Evolutionary conservation across 53 echinoderm and acorn worm genomes (phyloP).

Genomic region (Stichopus horrens): DNA sequence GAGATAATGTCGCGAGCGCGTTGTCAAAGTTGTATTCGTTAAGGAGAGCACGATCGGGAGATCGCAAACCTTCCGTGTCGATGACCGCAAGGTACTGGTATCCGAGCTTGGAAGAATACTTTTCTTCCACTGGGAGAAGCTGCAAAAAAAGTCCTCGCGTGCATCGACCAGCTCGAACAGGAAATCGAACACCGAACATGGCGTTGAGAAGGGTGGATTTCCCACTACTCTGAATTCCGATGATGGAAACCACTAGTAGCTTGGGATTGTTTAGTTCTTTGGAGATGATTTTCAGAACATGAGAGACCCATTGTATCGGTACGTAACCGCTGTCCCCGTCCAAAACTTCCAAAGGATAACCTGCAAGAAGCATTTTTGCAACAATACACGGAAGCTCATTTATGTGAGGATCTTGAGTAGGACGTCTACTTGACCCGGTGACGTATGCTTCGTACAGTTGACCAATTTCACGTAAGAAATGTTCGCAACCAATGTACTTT

Average conservation of each 20-base stretch:
- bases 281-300: not conserved
- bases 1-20: conserved; percentile 15
- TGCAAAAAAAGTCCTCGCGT: conserved; percentile 31
- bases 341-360: conserved; percentile 22
- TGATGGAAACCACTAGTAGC: not conserved
- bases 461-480: conserved; percentile 26
- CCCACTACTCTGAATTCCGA: conserved; percentile 30
- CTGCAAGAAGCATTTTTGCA: conserved; percentile 15
- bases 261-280: conserved; percentile 2
- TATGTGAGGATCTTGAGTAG: not conserved
- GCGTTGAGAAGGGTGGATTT: conserved; percentile 38
- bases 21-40: conserved; percentile 23
- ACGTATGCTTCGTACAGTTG: not conserved
- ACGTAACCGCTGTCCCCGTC: conserved; percentile 34
- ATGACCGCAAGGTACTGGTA: conserved; percentile 13
- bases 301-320: conserved; percentile 5
- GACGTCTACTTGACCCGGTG: not conserved
- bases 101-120: not conserved
- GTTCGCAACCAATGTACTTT: conserved; percentile 27
- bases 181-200: conserved; percentile 24
- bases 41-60: conserved; percentile 6
- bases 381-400: not conserved
- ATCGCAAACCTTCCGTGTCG: conserved; percentile 27
- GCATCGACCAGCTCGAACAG: conserved; percentile 31
- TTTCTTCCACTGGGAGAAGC: conserved; percentile 11